Evolutionary conservation across 2,888 invertebrate genomes (phyloP), one percentile per base, ranked within the genome.

Genomic region (Calameuta idolon): DNA sequence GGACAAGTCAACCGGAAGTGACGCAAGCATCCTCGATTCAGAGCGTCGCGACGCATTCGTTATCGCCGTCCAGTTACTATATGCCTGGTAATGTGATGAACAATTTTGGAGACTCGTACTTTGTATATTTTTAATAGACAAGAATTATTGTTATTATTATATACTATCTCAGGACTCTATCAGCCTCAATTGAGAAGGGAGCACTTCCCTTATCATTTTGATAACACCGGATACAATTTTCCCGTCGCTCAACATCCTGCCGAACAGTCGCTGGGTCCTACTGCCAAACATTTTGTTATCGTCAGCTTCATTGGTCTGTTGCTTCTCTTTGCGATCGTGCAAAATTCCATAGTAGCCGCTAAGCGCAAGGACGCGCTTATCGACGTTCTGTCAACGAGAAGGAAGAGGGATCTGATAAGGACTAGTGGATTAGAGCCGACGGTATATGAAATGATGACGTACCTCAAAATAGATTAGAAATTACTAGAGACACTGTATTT

Each of bases 291-390:
- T 76, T 87, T 91, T 68, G 83, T 90, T 11, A 83, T 91, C 79
- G 91, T 90, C 76, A 89, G 91, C 75, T 91, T 91, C 78, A 91
- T 91, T 77, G 91, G 91, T 11, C 81, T 91, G 37, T 76, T 91
- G 11, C 83, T 91, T 34, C 89, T 91, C 4, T 90, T 91, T 78
- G 90, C 91, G 4, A 83, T 91, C 23, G 87, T 91, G 81, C 91
- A 91, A 78, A 91, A 91, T 77, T 89, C 91, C 4, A 86, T 91
- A 40, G 83, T 87, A 35, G 83, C 88, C 3, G 81, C 85, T 3
- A 91, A 88, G 75, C 84, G 88, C 9, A 90, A 90, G 75, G 89
- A 90, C 31, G 85, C 87, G 12, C 69, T 89, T 23, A 85, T 88
- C 23, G 90, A 91, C n/a, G 84, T 85, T 12, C 78, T 89, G 31